These are phyloP conservation scores for Chaetura pelagica DNA, from an alignment of 2,113 vertebrate genomes.

Conservation along the genomic window DNA sequence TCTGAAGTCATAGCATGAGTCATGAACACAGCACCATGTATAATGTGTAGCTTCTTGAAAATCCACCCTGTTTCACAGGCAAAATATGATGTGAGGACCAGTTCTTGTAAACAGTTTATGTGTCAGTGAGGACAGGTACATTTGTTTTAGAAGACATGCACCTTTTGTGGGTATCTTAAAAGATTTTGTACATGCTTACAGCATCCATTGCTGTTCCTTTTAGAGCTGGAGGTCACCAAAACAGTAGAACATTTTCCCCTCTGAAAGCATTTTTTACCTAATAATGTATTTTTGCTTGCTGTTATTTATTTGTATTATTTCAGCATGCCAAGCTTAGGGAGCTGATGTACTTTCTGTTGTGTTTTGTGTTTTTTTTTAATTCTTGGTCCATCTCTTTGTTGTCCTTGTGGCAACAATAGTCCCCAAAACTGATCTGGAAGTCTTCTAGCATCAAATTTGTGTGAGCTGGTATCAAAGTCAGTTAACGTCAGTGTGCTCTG, in stretches of 20 bases:
- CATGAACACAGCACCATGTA: neutral
- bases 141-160: neutral
- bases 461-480: neutral
- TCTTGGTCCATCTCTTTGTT: neutral
- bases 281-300: neutral
- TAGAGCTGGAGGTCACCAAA: neutral
- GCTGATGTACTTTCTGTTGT: neutral
- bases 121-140: rapidly evolving
- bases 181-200: neutral
- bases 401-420: neutral
- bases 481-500: neutral
- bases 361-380: neutral
- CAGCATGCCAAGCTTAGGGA: neutral
- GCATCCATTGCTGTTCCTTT: neutral
- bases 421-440: neutral
- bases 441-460: neutral
- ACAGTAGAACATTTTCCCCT: neutral
- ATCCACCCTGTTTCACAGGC: neutral
- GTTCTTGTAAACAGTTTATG: neutral
- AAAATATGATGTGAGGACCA: neutral
- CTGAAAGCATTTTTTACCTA: neutral
- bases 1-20: neutral
- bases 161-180: neutral
- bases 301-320: neutral
- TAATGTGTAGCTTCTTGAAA: neutral